phyloP scores from a whole-genome alignment of 92 coral and sea anemone species.

The Epizoanthus fatuus region DNA sequence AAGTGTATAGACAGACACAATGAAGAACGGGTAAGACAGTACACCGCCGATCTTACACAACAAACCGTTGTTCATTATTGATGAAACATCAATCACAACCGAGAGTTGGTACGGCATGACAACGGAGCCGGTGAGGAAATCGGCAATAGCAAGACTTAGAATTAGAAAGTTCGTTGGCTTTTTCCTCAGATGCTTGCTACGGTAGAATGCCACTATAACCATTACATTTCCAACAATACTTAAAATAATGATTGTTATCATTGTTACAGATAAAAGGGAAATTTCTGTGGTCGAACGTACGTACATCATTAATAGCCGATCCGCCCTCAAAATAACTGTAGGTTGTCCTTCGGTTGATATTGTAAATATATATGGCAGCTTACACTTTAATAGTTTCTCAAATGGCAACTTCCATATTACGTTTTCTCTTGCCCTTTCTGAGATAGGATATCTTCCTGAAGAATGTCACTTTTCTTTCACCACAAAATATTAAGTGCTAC shows the following conservation, averaged over 20 bases:
- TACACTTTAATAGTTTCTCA: too few relatives aligned
- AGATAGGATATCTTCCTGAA: too few relatives aligned
- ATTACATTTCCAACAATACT: constrained; percentile 55
- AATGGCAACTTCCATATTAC: too few relatives aligned
- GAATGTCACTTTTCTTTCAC: too few relatives aligned
- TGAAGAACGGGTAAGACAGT: constrained; percentile 53
- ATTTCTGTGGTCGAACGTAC: constrained; percentile 30
- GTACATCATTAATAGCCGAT: too few relatives aligned
- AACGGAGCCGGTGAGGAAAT: constrained; percentile 40
- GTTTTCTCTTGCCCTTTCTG: too few relatives aligned
- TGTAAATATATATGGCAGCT: too few relatives aligned
- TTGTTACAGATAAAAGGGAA: constrained; percentile 1
- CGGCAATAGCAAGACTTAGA: constrained; percentile 52
- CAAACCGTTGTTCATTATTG: constrained; percentile 44
- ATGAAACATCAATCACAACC: constrained; percentile 14
- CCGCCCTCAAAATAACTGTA: too few relatives aligned
- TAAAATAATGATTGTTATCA: constrained; percentile 18
- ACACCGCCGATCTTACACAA: constrained; percentile 51
- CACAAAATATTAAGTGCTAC: too few relatives aligned
- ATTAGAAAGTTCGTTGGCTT: constrained; percentile 52
- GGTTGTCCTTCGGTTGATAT: too few relatives aligned
- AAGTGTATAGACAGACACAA: constrained; percentile 53
- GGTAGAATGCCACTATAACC: constrained; percentile 28
- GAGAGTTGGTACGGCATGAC: constrained; percentile 56
- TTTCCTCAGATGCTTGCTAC: constrained; percentile 18